A percentile compares a stretch with the other conserved stretches of the same genome.
Conservation (phyloP, 2,797 vertebrate species). For the Remorina albescens region DNA sequence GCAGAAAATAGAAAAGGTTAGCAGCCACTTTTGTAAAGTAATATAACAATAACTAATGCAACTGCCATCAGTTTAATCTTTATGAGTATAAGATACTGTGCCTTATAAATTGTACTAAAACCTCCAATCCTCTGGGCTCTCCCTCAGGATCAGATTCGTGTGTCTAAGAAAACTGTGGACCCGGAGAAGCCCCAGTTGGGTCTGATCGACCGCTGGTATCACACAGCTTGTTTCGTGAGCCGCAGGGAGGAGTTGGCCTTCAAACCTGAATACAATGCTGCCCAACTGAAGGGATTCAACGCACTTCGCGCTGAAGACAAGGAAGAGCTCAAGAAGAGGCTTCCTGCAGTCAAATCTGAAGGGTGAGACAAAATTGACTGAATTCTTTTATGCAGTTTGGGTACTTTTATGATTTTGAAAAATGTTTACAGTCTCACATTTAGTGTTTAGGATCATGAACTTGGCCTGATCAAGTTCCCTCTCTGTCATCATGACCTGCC, state of each 20-base stretch:
- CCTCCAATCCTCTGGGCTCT: background rate
- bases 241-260: conserved; percentile 91
- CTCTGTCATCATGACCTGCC: conserved; percentile 20
- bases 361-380: conserved; percentile 84
- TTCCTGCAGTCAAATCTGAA: conserved; percentile 90
- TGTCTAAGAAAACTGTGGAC: conserved; percentile 96
- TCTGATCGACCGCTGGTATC: conserved; percentile 99
- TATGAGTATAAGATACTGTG: background rate
- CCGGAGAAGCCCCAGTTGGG: conserved; percentile 96
- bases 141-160: conserved; percentile 91
- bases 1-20: conserved; percentile 97
- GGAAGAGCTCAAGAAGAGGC: conserved; percentile 92
- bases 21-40: background rate
- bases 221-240: conserved; percentile 92
- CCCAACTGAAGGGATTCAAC: conserved; percentile 92
- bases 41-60: background rate
- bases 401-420: background rate
- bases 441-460: background rate
- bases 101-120: background rate
- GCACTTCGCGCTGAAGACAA: conserved; percentile 90
- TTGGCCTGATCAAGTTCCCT: conserved; percentile 8
- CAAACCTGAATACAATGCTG: conserved; percentile 86
- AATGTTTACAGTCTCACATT: background rate
- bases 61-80: background rate
- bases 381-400: background rate